Base-by-base conservation (phyloP, 2,888 invertebrate species). In the Chrysina gloriosa region DNA sequence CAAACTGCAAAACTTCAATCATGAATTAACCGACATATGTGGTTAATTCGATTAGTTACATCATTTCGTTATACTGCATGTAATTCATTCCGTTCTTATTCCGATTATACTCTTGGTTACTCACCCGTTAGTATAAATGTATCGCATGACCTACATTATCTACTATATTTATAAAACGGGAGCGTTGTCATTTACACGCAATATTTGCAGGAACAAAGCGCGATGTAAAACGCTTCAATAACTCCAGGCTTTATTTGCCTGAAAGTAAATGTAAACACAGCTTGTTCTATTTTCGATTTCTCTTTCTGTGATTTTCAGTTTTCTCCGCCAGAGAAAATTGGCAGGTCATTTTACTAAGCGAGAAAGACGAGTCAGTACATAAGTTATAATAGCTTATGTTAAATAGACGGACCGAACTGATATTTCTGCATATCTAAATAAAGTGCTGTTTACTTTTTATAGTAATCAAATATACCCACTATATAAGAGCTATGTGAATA, bases 201-300 rank as follows among this genome's bases (percentile, higher is more conserved):
- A 61, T 61, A 61, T 61, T 61, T 61, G 42, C 58, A 61, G 58
- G 58, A 61, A 61, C 58, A 61, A 61, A 61, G 58, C 58, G 16
- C 45, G 58, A 29, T 61, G 58, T 61, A 61, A 42, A 61, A 61
- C 58, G 58, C 58, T 27, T 42, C 58, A 42, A 45, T 61, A 61
- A 61, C 58, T 61, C 16, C 27, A 25, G 58, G 16, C 58, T 61
- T 61, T 61, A 61, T 61, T 61, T 61, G 58, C 27, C 42, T 61
- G 58, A 61, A 61, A 61, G 39, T 42, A 45, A 61, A 61, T 61
- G 58, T 42, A 61, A 61, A 61, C 58, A 42, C 27, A 11, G 16
- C 7, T 14, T 21, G 58, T 61, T 61, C 58, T 42, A 27, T 56
- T 61, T 61, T 61, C 27, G 42, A 61, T 27, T 42, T 61, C 42